Base-by-base conservation (phyloP, 2,797 vertebrate species). In the Malurus leucopterus region DNA sequence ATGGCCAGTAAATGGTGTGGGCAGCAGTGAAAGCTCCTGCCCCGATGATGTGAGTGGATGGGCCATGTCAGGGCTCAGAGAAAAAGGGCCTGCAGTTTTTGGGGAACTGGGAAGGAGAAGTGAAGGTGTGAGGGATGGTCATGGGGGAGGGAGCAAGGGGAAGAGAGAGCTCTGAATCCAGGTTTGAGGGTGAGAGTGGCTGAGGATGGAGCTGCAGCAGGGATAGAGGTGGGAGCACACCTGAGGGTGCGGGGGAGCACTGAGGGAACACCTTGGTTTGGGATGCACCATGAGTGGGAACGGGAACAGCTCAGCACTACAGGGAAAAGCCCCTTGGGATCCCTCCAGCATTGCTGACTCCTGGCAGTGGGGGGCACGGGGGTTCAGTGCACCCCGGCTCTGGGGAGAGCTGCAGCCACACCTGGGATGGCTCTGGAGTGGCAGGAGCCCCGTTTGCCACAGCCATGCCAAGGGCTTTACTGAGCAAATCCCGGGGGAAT, bases 1-100 rank as follows among this genome's bases (percentile, higher is more conserved):
- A 0, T 2, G 17, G 32, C 21, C 24, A 9, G 26, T 2, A 2
- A 29, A 4, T 1, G 55, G 26, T 2, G 30, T 15, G 62, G 74
- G 78, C 3, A 6, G 62, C 26, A 36, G 38, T 0, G 8, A 29
- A 13, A 10, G 62, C 9, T 57, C 23, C 40, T 23, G 53, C 29
- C n/a, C 21, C 0, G 1, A 43, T 1, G 36, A 30, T 11, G 24
- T 13, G 24, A 0, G 0, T 4, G 26, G 23, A 4, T 13, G n/a
- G 20, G 50, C 36, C 36, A 36, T 36, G 36, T 11, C 36, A 36
- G 36, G 36, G 36, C 36, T 36, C 36, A 41, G 68, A 7, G 53
- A 14, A 41, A 27, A 49, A 51, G 34, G 24, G 47, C 68, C 68
- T 68, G 59, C 63, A 46, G 63, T 34, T 73, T 8, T 1, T 22